Evolutionary conservation across 2,888 invertebrate species (phyloP), one percentile per base, ranked within the genome.

Genomic region (Artemia sinica): DNA sequence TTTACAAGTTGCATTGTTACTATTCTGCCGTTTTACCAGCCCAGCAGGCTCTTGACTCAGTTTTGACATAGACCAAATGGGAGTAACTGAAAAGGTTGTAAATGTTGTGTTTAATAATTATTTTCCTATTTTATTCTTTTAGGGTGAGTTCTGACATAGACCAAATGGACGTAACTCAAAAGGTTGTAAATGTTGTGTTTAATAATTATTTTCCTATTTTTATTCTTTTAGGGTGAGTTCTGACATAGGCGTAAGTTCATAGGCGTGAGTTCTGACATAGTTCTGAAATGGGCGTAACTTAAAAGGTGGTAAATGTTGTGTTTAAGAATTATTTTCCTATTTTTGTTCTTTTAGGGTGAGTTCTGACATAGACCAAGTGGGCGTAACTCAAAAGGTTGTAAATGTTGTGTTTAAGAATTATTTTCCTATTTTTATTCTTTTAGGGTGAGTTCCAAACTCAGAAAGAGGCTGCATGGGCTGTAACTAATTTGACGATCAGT

Each of bases 381-480:
- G 18, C 18, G 18, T 18, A 18, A 18, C 18, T 18, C 18, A 18
- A 18, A 52, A 13, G 58, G 13, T 52, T 52, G 58, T 52, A 69
- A 10, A 70, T 49, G 18, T 28, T 11, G 65, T 63, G 58, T 13
- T 14, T 14, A 65, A 58, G 13, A 65, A 28, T 12, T 12, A 58
- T 68, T 41, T 49, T 49, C 12, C 8, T 18, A 66, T 14, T 11
- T 68, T 12, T 65, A 65, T 71, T 69, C 66, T 68, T 75, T 13
- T 73, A 84, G 82, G 84, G 85, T 70, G 97, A 97, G 81, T 97
- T 97, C 82, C 94, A 95, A 81, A 97, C 96, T n/a, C 95, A 97
- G 80, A 97, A 97, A 78, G 98, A 99, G 80, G 98, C 98, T 0
- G 97, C 97, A 0, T 99, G 98, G 98, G 97, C 97, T 10, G 93